phyloP scores from a whole-genome alignment of 2,888 invertebrate species.

The Luperina testacea region DNA sequence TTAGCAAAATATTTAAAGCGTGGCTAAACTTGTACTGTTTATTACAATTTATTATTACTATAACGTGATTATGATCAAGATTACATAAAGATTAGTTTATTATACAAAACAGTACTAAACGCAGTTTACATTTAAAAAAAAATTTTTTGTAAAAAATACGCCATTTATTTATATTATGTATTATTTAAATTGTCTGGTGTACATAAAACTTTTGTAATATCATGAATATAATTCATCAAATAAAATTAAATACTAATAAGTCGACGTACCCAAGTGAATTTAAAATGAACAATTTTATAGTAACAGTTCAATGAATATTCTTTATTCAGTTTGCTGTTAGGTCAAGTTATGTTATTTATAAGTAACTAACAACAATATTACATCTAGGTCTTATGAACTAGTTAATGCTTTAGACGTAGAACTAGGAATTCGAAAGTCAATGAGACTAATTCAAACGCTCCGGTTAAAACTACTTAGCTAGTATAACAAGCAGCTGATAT shows the following conservation, averaged over 20 bases:
- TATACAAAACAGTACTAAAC: background rate
- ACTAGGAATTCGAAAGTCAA: constrained; percentile 28
- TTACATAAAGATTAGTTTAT: constrained; percentile 12
- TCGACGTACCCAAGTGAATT: constrained; percentile 7
- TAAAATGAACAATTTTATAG: background rate
- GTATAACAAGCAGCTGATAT: background rate
- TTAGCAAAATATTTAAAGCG: constrained; percentile 6
- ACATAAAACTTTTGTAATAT: background rate
- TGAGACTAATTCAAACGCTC: background rate
- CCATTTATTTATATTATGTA: background rate
- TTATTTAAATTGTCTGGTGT: background rate
- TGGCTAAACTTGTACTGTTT: constrained; percentile 4
- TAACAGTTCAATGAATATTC: background rate
- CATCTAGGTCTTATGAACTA: constrained; percentile 2
- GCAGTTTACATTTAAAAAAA: too few relatives aligned
- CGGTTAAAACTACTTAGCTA: too few relatives aligned
- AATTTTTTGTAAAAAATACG: background rate
- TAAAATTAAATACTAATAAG: background rate
- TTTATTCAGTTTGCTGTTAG: background rate
- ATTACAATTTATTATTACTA: background rate
- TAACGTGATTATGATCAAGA: background rate
- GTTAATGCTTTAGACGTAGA: background rate
- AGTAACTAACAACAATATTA: background rate
- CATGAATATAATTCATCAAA: constrained; percentile 9
- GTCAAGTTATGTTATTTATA: background rate